These are phyloP conservation scores for Bhutanitis thaidina DNA, from an alignment of 2,888 invertebrate genomes.

Conservation along the genomic window DNA sequence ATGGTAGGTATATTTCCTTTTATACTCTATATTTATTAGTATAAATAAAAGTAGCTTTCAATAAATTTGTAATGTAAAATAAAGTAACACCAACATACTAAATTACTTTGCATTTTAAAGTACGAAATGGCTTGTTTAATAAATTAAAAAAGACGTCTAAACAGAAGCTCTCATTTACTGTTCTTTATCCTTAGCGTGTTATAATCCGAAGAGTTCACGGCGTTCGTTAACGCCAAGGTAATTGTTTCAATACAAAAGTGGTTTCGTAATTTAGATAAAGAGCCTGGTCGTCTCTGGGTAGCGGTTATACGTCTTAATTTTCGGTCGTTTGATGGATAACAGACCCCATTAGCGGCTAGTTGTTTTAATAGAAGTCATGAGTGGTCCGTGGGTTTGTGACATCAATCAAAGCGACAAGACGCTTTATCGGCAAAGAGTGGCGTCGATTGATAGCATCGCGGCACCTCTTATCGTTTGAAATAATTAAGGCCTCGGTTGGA, in stretches of 20 bases:
- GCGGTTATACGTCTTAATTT: slow-evolving; percentile 52
- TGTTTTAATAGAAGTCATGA: slow-evolving; percentile 63
- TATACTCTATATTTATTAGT: no score
- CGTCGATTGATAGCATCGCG: slow-evolving; percentile 61
- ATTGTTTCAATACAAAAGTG: slow-evolving; percentile 53
- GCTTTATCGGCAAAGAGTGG: slow-evolving; percentile 60
- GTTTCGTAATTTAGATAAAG: slow-evolving; percentile 54
- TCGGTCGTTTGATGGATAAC: slow-evolving; percentile 61
- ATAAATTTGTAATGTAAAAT: no score
- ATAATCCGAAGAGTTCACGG: slow-evolving; percentile 9
- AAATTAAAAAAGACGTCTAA: no score
- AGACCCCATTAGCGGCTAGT: slow-evolving; percentile 61
- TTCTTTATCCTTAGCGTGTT: not conserved
- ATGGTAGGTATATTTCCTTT: no score
- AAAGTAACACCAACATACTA: no score
- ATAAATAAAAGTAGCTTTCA: no score
- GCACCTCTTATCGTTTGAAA: slow-evolving; percentile 54
- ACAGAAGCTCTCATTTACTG: no score
- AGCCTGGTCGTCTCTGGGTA: slow-evolving; percentile 32
- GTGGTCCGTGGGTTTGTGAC: slow-evolving; percentile 55
- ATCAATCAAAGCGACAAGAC: slow-evolving; percentile 57
- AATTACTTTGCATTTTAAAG: no score
- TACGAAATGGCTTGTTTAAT: no score
- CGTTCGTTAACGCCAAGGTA: slow-evolving; percentile 32
- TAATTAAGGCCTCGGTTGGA: slow-evolving; percentile 42